These are phyloP conservation scores for Synergus gifuensis DNA, from an alignment of 2,888 invertebrate species.

Conservation along the genomic window DNA sequence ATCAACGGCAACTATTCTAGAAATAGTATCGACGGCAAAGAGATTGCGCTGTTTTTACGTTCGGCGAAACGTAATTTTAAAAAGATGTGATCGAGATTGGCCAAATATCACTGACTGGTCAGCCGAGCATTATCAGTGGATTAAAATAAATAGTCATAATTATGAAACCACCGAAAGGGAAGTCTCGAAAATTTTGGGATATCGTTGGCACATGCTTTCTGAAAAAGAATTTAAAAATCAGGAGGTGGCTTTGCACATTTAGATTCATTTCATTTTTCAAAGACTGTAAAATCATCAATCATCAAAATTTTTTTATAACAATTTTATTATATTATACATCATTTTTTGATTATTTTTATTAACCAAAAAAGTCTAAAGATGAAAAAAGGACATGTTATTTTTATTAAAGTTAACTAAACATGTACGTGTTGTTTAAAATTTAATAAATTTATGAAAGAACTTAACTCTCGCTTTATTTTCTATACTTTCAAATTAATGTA, in stretches of 20 bases:
- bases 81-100: slow-evolving; percentile 84
- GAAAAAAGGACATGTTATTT: not conserved
- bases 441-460: slow-evolving; percentile 16
- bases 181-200: slow-evolving; percentile 84
- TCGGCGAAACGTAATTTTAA: slow-evolving; percentile 85
- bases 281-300: slow-evolving; percentile 9
- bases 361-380: too few species aligned
- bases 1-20: slow-evolving; percentile 87
- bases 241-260: slow-evolving; percentile 73
- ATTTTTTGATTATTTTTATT: not conserved
- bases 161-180: slow-evolving; percentile 84
- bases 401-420: not conserved
- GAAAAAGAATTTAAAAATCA: slow-evolving; percentile 83
- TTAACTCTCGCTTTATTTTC: not conserved
- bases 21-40: slow-evolving; percentile 84
- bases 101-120: slow-evolving; percentile 84
- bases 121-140: slow-evolving; percentile 83
- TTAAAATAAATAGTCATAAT: slow-evolving; percentile 81
- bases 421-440: not conserved
- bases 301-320: slow-evolving; percentile 9
- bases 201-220: slow-evolving; percentile 83
- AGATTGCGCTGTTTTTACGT: slow-evolving; percentile 83
- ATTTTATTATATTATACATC: not conserved
- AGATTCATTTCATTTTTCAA: slow-evolving; percentile 45
- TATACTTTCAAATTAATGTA: not conserved